Conservation (phyloP, 2,113 vertebrate genomes). For the Cathartes aura region DNA sequence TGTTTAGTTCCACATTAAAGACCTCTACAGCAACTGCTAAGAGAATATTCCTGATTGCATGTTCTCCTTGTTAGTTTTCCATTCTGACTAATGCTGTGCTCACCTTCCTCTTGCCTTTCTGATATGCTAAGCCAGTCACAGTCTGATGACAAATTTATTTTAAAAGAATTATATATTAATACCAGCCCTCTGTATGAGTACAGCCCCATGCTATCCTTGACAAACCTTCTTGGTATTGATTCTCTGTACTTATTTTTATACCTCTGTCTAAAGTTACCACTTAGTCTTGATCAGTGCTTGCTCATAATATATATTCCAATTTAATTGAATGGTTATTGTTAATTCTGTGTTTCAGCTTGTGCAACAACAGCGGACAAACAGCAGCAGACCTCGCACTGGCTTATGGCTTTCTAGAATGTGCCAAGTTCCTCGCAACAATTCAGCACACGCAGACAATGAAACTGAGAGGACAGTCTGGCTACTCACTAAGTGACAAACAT, state of each 20-base stretch:
- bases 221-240: not conserved
- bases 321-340: not conserved
- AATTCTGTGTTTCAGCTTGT: conserved; percentile 66
- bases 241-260: not conserved
- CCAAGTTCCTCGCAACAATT: conserved; percentile 74
- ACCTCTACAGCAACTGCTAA: not conserved
- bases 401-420: conserved; percentile 78
- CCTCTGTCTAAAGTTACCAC: not conserved
- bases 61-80: not conserved
- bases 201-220: not conserved
- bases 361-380: conserved; percentile 80
- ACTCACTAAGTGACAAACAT: not conserved
- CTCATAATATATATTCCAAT: not conserved
- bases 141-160: not conserved
- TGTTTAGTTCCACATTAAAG: not conserved
- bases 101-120: not conserved
- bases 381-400: conserved; percentile 81
- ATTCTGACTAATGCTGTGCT: not conserved
- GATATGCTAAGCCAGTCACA: not conserved
- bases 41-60: not conserved
- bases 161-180: not conserved
- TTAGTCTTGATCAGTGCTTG: not conserved
- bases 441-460: conserved; percentile 67
- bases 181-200: not conserved
- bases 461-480: not conserved